Percentiles rank a stretch among this genome's conserved stretches.
These are phyloP conservation scores for Gobio gobio DNA, from an alignment of 2,113 vertebrate species.

Conservation along the genomic window DNA sequence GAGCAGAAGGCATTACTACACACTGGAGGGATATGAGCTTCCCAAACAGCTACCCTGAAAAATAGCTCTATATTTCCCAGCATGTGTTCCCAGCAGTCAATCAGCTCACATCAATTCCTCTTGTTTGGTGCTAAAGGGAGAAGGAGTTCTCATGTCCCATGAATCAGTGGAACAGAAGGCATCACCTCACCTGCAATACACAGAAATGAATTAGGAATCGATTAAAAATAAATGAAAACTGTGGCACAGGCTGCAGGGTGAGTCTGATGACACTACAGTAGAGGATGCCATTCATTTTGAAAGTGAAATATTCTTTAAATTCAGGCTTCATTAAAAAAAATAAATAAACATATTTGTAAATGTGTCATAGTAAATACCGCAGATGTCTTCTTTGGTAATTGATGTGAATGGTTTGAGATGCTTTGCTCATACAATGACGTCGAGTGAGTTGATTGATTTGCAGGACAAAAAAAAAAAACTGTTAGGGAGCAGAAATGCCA, in stretches of 20 bases:
- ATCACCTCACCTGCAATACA: background rate
- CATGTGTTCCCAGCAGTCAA: background rate
- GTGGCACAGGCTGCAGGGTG: background rate
- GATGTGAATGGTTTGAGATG: no score
- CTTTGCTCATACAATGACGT: background rate
- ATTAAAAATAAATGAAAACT: background rate
- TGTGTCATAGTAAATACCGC: no score
- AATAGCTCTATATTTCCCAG: conserved; percentile 2
- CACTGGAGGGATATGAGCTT: background rate
- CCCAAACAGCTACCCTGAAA: background rate
- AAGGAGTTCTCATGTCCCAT: background rate
- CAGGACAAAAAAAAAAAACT: background rate
- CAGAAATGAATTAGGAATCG: background rate
- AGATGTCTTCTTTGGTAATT: background rate
- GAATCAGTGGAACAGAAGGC: background rate
- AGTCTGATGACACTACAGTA: background rate
- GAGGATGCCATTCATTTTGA: background rate
- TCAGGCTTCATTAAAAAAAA: background rate
- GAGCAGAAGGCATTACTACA: background rate
- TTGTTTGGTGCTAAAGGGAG: background rate
- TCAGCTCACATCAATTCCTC: background rate
- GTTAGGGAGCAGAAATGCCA: background rate
- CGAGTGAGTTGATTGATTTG: background rate
- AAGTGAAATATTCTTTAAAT: background rate
- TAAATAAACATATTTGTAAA: no score